These are phyloP conservation scores for Melipona beecheii DNA, from an alignment of 2,888 invertebrate genomes.

Conservation along the genomic window DNA sequence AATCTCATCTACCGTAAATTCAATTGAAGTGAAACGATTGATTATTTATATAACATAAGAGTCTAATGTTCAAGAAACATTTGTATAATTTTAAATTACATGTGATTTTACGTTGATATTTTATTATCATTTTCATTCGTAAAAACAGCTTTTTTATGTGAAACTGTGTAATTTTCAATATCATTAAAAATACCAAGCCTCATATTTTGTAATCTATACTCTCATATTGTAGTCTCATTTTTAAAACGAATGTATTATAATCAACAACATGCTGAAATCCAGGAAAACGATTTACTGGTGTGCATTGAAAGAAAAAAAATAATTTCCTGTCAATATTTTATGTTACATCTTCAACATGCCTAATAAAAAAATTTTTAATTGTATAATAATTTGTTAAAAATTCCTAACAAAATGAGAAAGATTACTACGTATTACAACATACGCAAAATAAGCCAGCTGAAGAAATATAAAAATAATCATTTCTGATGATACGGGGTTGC, in stretches of 20 bases:
- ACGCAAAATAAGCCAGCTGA: background rate
- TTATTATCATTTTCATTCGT: slow-evolving; percentile 49
- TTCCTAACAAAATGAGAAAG: slow-evolving; percentile 40
- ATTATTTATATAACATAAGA: slow-evolving; percentile 14
- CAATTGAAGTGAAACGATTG: slow-evolving; percentile 36
- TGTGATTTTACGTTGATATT: slow-evolving; percentile 47
- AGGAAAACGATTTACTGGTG: slow-evolving; percentile 68
- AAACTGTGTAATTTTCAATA: slow-evolving; percentile 44
- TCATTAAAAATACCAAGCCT: slow-evolving; percentile 49
- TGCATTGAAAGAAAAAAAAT: slow-evolving; percentile 73
- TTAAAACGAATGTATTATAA: slow-evolving; percentile 74
- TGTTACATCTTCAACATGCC: slow-evolving; percentile 82
- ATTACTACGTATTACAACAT: background rate
- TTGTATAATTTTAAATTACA: slow-evolving; percentile 42
- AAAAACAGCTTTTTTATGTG: slow-evolving; percentile 40
- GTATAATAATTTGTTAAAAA: slow-evolving; percentile 65
- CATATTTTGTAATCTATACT: slow-evolving; percentile 69
- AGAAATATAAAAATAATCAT: background rate
- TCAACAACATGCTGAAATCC: slow-evolving; percentile 69
- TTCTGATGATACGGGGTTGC: slow-evolving; percentile 13
- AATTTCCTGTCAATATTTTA: slow-evolving; percentile 79
- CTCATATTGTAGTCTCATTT: slow-evolving; percentile 73
- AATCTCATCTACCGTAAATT: slow-evolving; percentile 42
- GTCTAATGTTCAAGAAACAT: slow-evolving; percentile 44
- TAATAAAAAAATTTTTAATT: slow-evolving; percentile 81